phyloP scores from a whole-genome alignment of 2,797 vertebrate genomes.

The Acropternis orthonyx region DNA sequence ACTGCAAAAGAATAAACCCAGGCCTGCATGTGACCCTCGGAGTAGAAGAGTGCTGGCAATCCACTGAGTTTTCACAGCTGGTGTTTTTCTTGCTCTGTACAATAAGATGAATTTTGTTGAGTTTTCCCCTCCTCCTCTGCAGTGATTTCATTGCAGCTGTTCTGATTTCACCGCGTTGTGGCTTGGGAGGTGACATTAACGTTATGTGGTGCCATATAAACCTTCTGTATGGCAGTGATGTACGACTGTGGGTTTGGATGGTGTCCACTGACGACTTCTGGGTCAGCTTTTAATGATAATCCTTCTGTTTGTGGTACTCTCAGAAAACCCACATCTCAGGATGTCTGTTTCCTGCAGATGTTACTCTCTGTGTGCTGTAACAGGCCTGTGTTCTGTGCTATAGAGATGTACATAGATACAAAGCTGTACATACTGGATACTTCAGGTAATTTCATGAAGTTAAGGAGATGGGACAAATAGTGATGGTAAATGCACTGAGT shows the following conservation, averaged over 20 bases:
- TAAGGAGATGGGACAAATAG: background rate
- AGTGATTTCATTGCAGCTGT: background rate
- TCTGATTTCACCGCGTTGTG: background rate
- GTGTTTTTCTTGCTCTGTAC: background rate
- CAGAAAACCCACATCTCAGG: background rate
- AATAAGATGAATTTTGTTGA: background rate
- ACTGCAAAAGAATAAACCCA: background rate
- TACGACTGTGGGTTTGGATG: background rate
- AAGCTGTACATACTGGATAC: background rate
- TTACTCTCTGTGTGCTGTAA: background rate
- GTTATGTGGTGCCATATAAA: background rate
- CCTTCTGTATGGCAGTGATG: background rate
- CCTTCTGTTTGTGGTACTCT: background rate
- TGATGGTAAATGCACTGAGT: background rate
- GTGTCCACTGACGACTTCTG: background rate
- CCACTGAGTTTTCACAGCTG: background rate
- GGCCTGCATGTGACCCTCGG: background rate
- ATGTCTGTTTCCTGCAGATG: background rate
- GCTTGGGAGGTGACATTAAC: background rate
- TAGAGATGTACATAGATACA: accelerated
- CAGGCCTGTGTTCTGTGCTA: background rate
- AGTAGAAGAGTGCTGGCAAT: background rate
- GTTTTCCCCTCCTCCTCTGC: background rate
- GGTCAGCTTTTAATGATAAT: background rate
- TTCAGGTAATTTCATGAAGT: background rate